Percentiles rank a stretch among this genome's conserved stretches.
Conservation (phyloP, 2,888 invertebrate genomes). For the Acleris emargana region DNA sequence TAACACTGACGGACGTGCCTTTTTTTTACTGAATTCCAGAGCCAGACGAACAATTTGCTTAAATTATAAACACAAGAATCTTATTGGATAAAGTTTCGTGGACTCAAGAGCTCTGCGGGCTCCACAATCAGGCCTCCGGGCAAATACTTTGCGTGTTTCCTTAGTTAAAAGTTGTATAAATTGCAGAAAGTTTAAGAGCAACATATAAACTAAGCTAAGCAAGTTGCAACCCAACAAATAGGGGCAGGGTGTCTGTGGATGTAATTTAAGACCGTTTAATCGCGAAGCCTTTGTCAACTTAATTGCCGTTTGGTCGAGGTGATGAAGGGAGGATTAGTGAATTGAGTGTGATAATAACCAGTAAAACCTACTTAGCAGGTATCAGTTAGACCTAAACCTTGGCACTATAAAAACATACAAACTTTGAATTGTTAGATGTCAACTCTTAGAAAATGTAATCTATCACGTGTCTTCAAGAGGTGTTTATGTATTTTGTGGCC, state of each 20-base stretch:
- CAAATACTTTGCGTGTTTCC: conserved; percentile 17
- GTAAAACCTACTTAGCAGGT: too few relatives aligned
- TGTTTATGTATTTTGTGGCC: too few relatives aligned
- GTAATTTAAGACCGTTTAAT: conserved; percentile 31
- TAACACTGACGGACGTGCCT: conserved; percentile 4
- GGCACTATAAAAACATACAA: neutral
- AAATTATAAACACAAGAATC: neutral
- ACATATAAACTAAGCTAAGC: neutral
- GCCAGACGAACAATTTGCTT: neutral
- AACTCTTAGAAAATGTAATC: too few relatives aligned
- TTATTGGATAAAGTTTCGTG: conserved; percentile 4
- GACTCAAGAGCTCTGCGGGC: conserved; percentile 12
- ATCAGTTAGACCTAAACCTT: neutral
- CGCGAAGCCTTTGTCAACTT: conserved; percentile 34
- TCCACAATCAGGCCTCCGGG: conserved; percentile 1
- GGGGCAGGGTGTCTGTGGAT: conserved; percentile 20
- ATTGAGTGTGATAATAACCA: conserved; percentile 23
- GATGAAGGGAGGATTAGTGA: conserved; percentile 26
- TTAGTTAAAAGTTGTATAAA: conserved; percentile 15
- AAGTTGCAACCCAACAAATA: conserved; percentile 18
- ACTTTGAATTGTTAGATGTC: neutral
- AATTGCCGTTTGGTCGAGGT: conserved; percentile 29
- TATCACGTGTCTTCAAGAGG: too few relatives aligned
- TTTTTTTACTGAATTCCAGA: neutral
- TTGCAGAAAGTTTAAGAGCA: conserved; percentile 11